Evolutionary conservation across 2,113 vertebrate species (phyloP).

Genomic region (Ptyas mucosa): DNA sequence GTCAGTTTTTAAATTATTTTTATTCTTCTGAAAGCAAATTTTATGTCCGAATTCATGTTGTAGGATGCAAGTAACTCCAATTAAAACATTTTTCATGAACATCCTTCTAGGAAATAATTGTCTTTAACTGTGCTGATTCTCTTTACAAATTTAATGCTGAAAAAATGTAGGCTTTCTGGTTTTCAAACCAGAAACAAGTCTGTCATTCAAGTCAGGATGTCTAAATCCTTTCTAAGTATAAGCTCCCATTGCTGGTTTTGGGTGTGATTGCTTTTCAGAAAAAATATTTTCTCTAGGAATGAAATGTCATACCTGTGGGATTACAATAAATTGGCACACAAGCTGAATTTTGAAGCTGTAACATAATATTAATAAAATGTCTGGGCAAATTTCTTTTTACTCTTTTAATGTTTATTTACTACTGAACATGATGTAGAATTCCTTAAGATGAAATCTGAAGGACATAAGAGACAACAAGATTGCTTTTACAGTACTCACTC

Average conservation of each 20-base stretch:
- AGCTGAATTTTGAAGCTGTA: slow-evolving; percentile 2
- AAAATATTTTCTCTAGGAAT: slow-evolving; percentile 5
- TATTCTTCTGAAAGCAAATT: slow-evolving; percentile 22
- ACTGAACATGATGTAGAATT: neutral
- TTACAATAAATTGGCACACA: slow-evolving; percentile 17
- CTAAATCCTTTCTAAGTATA: slow-evolving; percentile 22
- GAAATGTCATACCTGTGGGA: neutral
- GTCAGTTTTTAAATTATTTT: neutral
- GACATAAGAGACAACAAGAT: neutral
- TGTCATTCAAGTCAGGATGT: neutral
- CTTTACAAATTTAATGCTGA: slow-evolving; percentile 21
- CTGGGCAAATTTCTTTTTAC: slow-evolving; percentile 18
- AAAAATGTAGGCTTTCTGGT: neutral
- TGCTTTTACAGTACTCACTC: neutral
- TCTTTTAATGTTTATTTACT: slow-evolving; percentile 17
- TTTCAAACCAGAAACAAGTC: slow-evolving; percentile 3
- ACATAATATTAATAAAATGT: slow-evolving; percentile 37
- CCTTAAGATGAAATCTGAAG: neutral
- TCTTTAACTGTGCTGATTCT: slow-evolving; percentile 15
- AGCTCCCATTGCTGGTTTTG: slow-evolving; percentile 5
- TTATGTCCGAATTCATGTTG: slow-evolving; percentile 15
- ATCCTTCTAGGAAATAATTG: neutral
- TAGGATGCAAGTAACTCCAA: neutral
- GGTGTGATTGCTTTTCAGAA: slow-evolving; percentile 9
- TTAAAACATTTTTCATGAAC: slow-evolving; percentile 3